phyloP scores from a whole-genome alignment of 2,113 vertebrate species.

The Boleophthalmus pectinirostris region DNA sequence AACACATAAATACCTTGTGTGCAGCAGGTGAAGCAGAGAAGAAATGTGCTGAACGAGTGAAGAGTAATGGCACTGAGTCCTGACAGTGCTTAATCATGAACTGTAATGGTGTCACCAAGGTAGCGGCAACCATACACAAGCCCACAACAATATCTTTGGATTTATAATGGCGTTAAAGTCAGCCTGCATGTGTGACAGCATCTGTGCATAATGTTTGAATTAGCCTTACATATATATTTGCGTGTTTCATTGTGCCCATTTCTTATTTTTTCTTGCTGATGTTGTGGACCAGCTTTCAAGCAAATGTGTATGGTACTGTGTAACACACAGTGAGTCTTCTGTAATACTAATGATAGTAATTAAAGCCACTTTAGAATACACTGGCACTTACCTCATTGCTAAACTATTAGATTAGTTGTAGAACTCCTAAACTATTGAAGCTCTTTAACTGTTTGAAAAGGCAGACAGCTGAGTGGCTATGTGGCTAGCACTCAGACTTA shows the following conservation, averaged over 20 bases:
- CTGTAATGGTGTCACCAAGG: slow-evolving; percentile 41
- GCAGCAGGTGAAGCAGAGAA: slow-evolving; percentile 50
- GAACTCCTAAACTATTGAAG: no score
- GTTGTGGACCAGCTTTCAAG: no score
- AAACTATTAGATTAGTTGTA: no score
- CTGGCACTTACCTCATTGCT: no score
- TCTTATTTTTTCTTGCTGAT: no score
- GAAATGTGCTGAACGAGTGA: slow-evolving; percentile 30
- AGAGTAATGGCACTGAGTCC: slow-evolving; percentile 44
- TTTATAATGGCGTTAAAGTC: slow-evolving; percentile 19
- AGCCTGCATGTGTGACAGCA: not conserved
- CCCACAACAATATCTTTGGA: slow-evolving; percentile 1
- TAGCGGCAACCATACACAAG: slow-evolving; percentile 16
- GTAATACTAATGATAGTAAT: no score
- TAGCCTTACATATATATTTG: not conserved
- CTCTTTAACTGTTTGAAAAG: no score
- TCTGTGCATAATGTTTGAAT: not conserved
- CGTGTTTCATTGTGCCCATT: not conserved
- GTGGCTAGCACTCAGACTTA: no score
- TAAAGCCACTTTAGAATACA: no score
- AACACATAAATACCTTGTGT: slow-evolving; percentile 65
- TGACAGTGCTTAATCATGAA: slow-evolving; percentile 56
- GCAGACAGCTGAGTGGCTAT: no score
- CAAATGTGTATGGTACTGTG: no score
- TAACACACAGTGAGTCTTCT: no score